Evolutionary conservation across 2,113 vertebrate genomes (phyloP), one percentile per base, ranked within the genome.

Genomic region (Cathartes aura): DNA sequence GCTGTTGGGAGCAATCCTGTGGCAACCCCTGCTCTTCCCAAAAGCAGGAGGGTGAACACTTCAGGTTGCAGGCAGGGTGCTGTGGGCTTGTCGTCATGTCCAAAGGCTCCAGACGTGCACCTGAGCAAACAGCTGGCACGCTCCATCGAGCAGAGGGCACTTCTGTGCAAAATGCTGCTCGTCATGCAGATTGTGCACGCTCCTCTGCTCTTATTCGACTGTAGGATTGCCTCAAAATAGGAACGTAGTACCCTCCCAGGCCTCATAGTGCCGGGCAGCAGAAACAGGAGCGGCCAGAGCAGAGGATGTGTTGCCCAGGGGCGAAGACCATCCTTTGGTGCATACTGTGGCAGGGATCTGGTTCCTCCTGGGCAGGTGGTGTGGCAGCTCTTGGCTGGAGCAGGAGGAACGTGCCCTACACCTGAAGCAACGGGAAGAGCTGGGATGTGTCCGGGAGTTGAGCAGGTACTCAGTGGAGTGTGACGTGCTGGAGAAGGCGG

Each of bases 131-230:
- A 63, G 24, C 22, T 0, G 3, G 10, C 4, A 5, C 2, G 24
- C 19, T 53, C 32, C 15, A 4, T 12, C 0, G 5, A n/a, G 21
- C 32, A 26, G 23, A 40, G 27, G 29, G 12, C 11, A 26, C 34
- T 19, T 47, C 67, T 27, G 19, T 15, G 38, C 20, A 26, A 26
- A 29, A 17, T 0, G 4, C 6, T 45, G 27, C 36, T 72, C 9
- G 2, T 58, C 3, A 1, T 18, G 50, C 26, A 23, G 73, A 32
- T 11, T 21, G 1, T 23, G 43, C 20, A 2, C 0, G 2, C 4
- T 55, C 26, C 10, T 40, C 47, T 48, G 66, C 53, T 60, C 47
- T 23, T 48, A 7, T 16, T 52, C 2, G 3, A 5, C 45, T 14
- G 18, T 29, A 22, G 59, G 38, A 26, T 27, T 66, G 30, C 30